A percentile compares a stretch with the other conserved stretches of the same genome.
Conservation (phyloP, 2,888 invertebrate species). For the Bellardia bayeri region DNA sequence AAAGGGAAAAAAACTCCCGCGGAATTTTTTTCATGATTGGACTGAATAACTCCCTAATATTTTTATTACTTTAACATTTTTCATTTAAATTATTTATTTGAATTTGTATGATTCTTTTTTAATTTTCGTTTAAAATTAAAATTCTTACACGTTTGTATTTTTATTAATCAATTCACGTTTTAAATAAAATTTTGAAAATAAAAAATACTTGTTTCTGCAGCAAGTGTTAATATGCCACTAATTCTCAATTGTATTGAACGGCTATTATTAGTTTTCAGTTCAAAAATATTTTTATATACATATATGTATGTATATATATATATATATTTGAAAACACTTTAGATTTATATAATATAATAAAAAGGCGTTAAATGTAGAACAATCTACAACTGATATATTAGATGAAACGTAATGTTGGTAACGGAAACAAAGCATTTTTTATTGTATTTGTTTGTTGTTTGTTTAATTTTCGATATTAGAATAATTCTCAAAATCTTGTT, state of each 20-base stretch:
- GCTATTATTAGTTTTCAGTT: background rate
- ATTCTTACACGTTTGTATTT: slow-evolving; percentile 46
- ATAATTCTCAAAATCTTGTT: too few species aligned
- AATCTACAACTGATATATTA: background rate
- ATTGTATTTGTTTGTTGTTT: too few species aligned
- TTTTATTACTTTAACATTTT: background rate
- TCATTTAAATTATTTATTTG: background rate
- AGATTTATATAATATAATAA: slow-evolving; percentile 18
- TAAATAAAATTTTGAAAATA: background rate
- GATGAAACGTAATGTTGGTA: background rate
- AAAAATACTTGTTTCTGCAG: slow-evolving; percentile 17
- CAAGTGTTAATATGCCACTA: background rate
- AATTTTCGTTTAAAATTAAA: slow-evolving; percentile 2
- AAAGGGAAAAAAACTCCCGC: too few species aligned
- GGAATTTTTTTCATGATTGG: too few species aligned
- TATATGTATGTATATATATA: too few species aligned
- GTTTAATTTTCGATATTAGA: too few species aligned
- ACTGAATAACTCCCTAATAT: too few species aligned
- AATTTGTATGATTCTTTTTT: background rate
- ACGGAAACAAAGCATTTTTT: too few species aligned
- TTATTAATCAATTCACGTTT: background rate
- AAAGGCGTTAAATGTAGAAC: background rate
- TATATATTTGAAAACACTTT: background rate
- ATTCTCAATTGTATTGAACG: background rate
- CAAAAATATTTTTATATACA: background rate